phyloP scores from a whole-genome alignment of 2,113 vertebrate genomes.

The Zootoca vivipara region DNA sequence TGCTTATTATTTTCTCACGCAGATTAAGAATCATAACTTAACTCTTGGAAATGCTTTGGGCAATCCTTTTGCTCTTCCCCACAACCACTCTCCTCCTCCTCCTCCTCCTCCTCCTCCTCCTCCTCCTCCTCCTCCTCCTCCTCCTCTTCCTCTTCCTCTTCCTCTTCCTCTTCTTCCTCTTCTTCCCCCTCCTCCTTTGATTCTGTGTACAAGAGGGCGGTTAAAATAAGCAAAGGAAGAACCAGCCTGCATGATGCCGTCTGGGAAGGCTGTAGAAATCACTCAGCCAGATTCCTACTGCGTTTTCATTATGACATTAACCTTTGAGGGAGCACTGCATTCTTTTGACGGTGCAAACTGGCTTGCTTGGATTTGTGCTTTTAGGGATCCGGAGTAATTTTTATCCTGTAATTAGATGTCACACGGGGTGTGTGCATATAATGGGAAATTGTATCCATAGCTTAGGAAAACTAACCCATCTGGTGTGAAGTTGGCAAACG shows the following conservation, averaged over 20 bases:
- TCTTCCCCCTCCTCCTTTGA: neutral
- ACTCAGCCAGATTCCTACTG: neutral
- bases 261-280: constrained; percentile 14
- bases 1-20: neutral
- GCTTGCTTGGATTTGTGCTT: constrained; percentile 37
- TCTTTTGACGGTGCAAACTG: neutral
- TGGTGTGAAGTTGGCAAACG: constrained; percentile 43
- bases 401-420: constrained; percentile 34
- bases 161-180: no score
- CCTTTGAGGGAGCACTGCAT: constrained; percentile 2
- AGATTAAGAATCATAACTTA: neutral
- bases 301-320: constrained; percentile 11
- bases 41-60: neutral
- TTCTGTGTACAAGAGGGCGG: neutral
- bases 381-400: constrained; percentile 7
- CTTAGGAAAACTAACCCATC: constrained; percentile 21
- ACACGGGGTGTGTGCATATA: neutral
- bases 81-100: neutral
- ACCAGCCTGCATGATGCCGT: neutral
- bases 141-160: neutral
- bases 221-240: constrained; percentile 10
- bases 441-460: constrained; percentile 13
- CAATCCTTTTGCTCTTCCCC: neutral
- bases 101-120: no score
- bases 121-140: no score